Evolutionary conservation across 1,140 invertebrate genomes (phyloP), one percentile per base, ranked within the genome.

Genomic region (Leptinotarsa undecemlineata): DNA sequence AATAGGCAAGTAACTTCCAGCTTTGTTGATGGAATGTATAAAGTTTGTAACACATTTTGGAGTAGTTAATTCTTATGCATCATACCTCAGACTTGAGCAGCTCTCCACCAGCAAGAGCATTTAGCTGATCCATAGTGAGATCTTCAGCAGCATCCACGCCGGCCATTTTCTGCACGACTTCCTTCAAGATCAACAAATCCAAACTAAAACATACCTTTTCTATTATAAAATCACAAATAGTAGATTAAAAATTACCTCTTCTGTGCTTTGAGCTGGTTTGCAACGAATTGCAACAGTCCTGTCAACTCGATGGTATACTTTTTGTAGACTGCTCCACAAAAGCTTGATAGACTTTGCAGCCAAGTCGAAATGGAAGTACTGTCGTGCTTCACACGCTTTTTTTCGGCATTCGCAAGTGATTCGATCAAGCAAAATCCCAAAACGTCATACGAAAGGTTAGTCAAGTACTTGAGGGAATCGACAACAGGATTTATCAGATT

Each of bases 131-230:
- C 51, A 92, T 88, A 1, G 98, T 99, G 88, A 99, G 94, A 86
- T 99, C 97, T 85, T 99, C 96, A 8, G 94, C 92, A 5, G 97
- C 93, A 88, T 99, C 98, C 75, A 99, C 96, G 2, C 98, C 98
- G 15, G 97, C 95, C 97, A 99, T 99, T 89, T 99, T 99, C 86
- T 98, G 96, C 71, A 99, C 95, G 79, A 99, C 95, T 87, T 99
- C 98, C 86, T 98, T 96, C 63, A 99, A 86, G 79, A 99, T 93
- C 23, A 99, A 87, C 75, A 99, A 87, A 88, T 99, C 97, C 85
- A 97, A 90, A 86, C 96, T 96, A 85, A 71, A 89, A 88, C 81
- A 79, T 57, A 5, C 15, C 4, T 17, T 57, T 17, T 57, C 15
- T 57, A 57, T 19, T 42, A 11, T 11, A 3, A 11, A 42, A 42